phyloP scores from a whole-genome alignment of 2,113 vertebrate genomes.

The Aegotheles bennettii region DNA sequence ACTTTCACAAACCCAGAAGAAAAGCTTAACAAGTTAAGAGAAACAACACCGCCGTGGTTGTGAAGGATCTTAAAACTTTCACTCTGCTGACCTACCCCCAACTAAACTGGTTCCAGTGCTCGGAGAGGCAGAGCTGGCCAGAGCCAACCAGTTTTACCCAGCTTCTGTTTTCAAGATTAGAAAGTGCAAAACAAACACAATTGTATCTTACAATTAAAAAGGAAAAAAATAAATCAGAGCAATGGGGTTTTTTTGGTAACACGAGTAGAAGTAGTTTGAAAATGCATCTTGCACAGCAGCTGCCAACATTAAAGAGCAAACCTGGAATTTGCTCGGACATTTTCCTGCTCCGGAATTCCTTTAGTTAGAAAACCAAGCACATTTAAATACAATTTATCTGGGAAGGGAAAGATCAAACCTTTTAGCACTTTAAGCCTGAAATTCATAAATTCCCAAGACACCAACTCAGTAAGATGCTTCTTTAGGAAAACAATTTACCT shows the following conservation, averaged over 20 bases:
- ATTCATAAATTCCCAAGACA: background rate
- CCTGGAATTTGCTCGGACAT: background rate
- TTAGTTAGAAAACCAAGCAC: background rate
- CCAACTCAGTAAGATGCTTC: background rate
- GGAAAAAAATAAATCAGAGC: background rate
- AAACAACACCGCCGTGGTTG: background rate
- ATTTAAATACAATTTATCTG: background rate
- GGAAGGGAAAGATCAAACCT: background rate
- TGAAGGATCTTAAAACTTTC: background rate
- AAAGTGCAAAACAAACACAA: constrained; percentile 16
- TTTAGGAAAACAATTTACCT: background rate
- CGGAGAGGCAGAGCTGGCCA: background rate
- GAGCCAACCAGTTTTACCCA: background rate
- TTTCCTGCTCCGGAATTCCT: background rate
- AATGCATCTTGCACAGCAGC: background rate
- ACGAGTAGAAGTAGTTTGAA: background rate
- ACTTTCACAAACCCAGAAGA: background rate
- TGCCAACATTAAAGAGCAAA: background rate
- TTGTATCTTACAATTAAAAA: background rate
- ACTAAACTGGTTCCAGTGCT: background rate
- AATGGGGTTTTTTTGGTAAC: background rate
- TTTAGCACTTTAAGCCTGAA: background rate
- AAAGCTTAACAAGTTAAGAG: background rate
- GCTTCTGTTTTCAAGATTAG: constrained; percentile 7
- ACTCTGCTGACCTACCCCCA: background rate